Evolutionary conservation across 2,113 vertebrate species (phyloP).

Genomic region (Saguinus imperator): DNA sequence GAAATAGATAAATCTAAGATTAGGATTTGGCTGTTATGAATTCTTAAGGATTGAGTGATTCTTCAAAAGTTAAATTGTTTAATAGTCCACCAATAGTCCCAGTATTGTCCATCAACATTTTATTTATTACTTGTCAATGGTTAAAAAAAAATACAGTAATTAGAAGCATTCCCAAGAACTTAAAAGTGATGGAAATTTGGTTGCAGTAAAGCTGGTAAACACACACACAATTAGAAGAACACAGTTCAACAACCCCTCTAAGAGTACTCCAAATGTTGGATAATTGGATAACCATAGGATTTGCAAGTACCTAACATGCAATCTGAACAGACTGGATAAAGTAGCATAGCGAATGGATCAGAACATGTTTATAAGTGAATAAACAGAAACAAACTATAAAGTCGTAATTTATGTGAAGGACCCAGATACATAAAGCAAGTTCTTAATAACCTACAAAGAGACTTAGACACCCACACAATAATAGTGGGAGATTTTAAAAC

Average conservation of each 20-base stretch:
- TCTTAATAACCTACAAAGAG: too few species aligned
- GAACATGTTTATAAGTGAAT: not conserved
- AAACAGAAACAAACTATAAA: not conserved
- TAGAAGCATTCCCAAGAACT: not conserved
- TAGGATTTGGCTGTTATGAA: not conserved
- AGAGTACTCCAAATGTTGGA: not conserved
- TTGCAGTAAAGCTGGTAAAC: not conserved
- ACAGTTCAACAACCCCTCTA: not conserved
- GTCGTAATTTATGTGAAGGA: not conserved
- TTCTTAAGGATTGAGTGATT: not conserved
- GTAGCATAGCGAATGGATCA: not conserved
- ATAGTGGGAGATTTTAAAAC: too few species aligned
- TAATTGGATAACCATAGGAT: not conserved
- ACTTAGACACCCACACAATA: too few species aligned
- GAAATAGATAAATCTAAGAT: not conserved
- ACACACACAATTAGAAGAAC: not conserved
- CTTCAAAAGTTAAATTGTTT: slow-evolving; percentile 19
- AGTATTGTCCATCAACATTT: not conserved
- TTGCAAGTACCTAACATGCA: not conserved
- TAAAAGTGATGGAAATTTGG: not conserved
- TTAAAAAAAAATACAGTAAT: not conserved
- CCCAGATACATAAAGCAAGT: too few species aligned
- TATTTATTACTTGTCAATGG: not conserved
- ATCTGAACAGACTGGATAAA: not conserved
- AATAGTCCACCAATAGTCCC: not conserved